A percentile compares a stretch with the other conserved stretches of the same genome.
phyloP scores from a whole-genome alignment of 1,140 invertebrate genomes.

The Monochamus saltuarius region DNA sequence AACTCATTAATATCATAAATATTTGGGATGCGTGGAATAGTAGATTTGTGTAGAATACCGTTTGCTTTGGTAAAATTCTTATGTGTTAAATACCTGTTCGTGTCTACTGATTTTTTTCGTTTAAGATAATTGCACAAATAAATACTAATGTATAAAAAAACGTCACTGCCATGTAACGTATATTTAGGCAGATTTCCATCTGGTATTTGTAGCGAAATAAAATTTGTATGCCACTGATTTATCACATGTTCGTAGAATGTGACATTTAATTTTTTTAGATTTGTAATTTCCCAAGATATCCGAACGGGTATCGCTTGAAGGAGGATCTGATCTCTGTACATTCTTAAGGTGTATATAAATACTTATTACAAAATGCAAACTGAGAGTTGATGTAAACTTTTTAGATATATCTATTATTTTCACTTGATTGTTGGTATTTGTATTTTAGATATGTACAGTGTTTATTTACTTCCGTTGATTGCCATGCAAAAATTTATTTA shows the following conservation, averaged over 20 bases:
- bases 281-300: constrained; percentile 36
- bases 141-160: constrained; percentile 38
- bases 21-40: too few relatives aligned
- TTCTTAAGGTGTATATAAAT: constrained; percentile 38
- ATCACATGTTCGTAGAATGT: constrained; percentile 7
- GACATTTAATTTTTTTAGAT: constrained; percentile 13
- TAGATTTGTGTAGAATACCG: too few relatives aligned
- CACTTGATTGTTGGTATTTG: constrained; percentile 37
- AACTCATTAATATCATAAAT: too few relatives aligned
- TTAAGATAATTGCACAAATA: constrained; percentile 38
- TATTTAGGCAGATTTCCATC: constrained; percentile 43
- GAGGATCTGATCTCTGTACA: constrained; percentile 32
- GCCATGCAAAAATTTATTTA: constrained; percentile 39
- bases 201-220: constrained; percentile 24
- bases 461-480: constrained; percentile 42
- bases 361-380: constrained; percentile 21
- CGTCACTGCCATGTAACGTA: constrained; percentile 44
- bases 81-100: too few relatives aligned
- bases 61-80: too few relatives aligned
- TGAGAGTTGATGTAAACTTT: constrained; percentile 24
- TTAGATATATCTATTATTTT: constrained; percentile 30
- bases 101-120: constrained; percentile 4
- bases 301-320: constrained; percentile 24
- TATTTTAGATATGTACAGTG: constrained; percentile 44
- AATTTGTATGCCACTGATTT: constrained; percentile 26